Base-by-base conservation (phyloP, 2,113 vertebrate genomes). In the Salvelinus namaycush region DNA sequence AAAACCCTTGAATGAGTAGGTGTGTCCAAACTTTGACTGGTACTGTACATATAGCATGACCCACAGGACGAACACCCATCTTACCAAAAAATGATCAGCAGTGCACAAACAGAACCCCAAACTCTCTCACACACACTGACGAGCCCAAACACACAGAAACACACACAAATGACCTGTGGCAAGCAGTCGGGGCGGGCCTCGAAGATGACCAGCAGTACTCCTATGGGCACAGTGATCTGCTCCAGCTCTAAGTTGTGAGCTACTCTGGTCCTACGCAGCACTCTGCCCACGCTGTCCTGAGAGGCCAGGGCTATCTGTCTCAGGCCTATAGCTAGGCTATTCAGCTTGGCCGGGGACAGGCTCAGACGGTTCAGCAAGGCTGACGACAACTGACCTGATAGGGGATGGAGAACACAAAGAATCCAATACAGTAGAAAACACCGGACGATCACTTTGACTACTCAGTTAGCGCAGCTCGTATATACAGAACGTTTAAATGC, bases 131-230 rank as follows among this genome's bases (percentile, higher is more conserved):
- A 39, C 8, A 39, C 34, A 39, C 49, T 18, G 12, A 54, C 14
- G 2, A 13, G 16, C 49, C 3, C 14, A 54, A 54, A 13, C 49
- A 54, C 49, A 54, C 49, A 54, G 8, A 54, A 13, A 54, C 49
- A 18, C 49, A 54, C 49, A 16, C 49, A 54, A 9, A 4, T 16
- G 75, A 99, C 97, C 95, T 99, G 98, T 8, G 98, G 98, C n/a
- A 99, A 95, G 79, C 98, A 99, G 90, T 99, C 98, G 0, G 98
- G 98, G 9, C 98, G 96, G 8, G 98, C 99, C 87, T 99, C 98
- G 74, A 99, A 99, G 87, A 99, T 99, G 76, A 99, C 97, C 0
- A 99, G 92, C 22, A 99, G 91, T 64, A 99, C 97, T 0, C 98
- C 98, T 6, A 99, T 99, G 7, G 98, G 98, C 68, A 99, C 98